Conservation (phyloP, 2,113 vertebrate genomes). For the Melierax canorus region DNA sequence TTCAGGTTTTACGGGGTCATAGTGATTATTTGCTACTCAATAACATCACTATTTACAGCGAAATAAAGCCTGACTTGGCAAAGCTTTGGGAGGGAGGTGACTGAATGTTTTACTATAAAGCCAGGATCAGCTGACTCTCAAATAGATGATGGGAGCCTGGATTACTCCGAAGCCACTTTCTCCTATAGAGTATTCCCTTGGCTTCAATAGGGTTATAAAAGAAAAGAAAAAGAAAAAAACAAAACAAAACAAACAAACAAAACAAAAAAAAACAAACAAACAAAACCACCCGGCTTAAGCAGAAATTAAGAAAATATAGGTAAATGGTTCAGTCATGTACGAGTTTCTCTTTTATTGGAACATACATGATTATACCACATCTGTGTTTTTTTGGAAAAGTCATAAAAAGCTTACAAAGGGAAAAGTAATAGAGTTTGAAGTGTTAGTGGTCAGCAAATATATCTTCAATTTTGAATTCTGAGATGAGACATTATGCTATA, state of each 20-base stretch:
- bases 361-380: neutral
- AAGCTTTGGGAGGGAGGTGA: neutral
- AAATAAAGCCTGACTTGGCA: neutral
- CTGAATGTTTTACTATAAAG: neutral
- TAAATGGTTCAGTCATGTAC: neutral
- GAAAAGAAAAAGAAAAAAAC: too few species aligned
- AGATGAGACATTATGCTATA: neutral
- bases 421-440: neutral
- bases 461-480: neutral
- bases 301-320: neutral
- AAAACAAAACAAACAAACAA: accelerated
- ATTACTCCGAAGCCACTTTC: neutral
- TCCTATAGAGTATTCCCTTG: neutral
- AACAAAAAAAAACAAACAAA: neutral
- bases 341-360: neutral
- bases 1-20: neutral
- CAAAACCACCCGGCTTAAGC: neutral
- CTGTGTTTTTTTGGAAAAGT: neutral
- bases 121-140: neutral
- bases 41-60: neutral
- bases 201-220: neutral
- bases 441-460: neutral
- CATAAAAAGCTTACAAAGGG: neutral
- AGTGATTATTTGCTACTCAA: neutral
- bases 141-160: neutral